Conservation (phyloP, 2,113 vertebrate genomes). For the Tyrannus savana region DNA sequence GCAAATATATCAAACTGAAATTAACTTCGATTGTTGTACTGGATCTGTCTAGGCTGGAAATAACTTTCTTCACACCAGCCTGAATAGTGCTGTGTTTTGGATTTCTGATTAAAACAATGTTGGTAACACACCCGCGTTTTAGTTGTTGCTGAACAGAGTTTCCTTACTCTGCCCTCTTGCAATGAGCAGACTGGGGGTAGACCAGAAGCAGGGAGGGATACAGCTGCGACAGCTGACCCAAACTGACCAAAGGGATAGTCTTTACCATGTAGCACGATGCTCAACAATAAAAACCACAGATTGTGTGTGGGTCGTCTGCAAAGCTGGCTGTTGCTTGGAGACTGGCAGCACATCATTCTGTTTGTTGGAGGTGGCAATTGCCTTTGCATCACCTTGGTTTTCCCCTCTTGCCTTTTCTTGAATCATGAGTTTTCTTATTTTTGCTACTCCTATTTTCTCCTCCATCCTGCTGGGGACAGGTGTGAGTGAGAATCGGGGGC, state of each 20-base stretch:
- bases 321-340: neutral
- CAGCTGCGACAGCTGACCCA: neutral
- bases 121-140: neutral
- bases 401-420: neutral
- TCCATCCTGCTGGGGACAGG: neutral
- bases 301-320: fast-evolving
- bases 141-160: neutral
- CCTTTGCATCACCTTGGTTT: neutral
- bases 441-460: neutral
- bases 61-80: neutral
- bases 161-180: neutral
- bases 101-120: neutral
- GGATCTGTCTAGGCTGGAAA: neutral
- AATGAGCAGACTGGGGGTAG: neutral
- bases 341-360: neutral
- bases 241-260: neutral
- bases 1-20: neutral
- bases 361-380: fast-evolving
- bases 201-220: neutral
- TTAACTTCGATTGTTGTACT: neutral
- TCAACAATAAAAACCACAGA: neutral
- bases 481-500: fast-evolving
- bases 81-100: neutral
- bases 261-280: fast-evolving
- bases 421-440: neutral